Conservation (phyloP, 2,888 invertebrate species). For the Macaria liturata region DNA sequence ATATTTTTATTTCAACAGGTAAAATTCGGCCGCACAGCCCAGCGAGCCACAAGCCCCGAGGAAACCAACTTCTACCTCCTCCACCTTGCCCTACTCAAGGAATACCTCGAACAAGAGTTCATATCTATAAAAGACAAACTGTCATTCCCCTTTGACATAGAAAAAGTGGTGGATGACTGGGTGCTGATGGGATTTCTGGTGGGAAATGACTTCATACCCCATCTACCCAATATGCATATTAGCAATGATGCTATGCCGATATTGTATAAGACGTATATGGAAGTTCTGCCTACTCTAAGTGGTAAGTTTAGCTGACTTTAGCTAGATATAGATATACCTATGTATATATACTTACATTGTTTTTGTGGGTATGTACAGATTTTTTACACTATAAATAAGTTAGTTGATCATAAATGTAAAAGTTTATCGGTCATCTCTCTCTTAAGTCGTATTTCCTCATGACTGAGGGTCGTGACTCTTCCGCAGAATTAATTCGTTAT, state of each 20-base stretch:
- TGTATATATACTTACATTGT: too few species aligned
- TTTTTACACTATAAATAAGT: too few species aligned
- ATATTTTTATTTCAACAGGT: conserved; percentile 76
- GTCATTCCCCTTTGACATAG: conserved; percentile 91
- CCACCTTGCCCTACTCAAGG: conserved; percentile 95
- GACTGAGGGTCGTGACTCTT: too few species aligned
- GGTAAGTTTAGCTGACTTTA: conserved; percentile 79
- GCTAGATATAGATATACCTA: too few species aligned
- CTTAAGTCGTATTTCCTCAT: too few species aligned
- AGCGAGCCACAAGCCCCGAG: conserved; percentile 89
- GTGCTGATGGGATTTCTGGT: conserved; percentile 98
- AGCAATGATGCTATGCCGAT: conserved; percentile 93
- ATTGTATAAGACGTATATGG: conserved; percentile 94
- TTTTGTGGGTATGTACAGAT: too few species aligned
- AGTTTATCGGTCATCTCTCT: too few species aligned
- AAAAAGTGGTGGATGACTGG: conserved; percentile 98
- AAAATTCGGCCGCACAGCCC: conserved; percentile 88
- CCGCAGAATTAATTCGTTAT: too few species aligned
- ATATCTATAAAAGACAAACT: conserved; percentile 85
- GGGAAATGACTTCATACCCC: conserved; percentile 99
- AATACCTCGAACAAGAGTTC: conserved; percentile 97
- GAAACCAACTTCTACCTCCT: conserved; percentile 96
- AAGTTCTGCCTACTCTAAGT: conserved; percentile 91
- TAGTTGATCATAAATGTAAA: too few species aligned
- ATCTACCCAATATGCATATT: conserved; percentile 97